phyloP scores from a whole-genome alignment of 2,113 vertebrate species.

The Albula goreensis region DNA sequence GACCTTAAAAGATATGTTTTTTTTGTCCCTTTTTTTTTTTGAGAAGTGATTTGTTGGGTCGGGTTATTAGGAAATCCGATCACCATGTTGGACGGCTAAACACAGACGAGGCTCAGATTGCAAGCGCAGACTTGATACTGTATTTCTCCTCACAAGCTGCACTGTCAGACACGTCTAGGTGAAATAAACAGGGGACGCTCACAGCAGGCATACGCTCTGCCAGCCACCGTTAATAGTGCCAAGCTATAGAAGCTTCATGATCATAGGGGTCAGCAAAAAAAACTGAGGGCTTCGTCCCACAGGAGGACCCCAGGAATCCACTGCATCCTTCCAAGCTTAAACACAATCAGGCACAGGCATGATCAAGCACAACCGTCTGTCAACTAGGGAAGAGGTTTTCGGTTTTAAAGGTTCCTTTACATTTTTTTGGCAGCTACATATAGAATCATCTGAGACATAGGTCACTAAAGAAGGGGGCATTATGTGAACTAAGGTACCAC shows the following conservation, averaged over 20 bases:
- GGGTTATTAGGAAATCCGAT: neutral
- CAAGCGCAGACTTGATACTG: neutral
- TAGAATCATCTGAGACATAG: neutral
- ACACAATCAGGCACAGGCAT: neutral
- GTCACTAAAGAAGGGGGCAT: conserved; percentile 1
- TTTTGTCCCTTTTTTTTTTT: neutral
- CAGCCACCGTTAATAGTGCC: neutral
- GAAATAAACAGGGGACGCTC: neutral
- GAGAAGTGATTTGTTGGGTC: neutral
- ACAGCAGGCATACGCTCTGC: neutral
- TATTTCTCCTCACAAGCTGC: neutral
- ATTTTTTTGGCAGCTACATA: conserved; percentile 20
- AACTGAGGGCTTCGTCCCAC: neutral
- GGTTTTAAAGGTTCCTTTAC: neutral
- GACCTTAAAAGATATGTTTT: neutral
- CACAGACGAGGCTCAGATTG: neutral
- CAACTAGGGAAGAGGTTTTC: neutral
- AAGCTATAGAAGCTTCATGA: neutral
- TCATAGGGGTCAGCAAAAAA: neutral
- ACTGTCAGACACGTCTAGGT: neutral
- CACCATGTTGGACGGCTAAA: neutral
- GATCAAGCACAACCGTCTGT: conserved; percentile 20
- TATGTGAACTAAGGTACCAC: conserved; percentile 3
- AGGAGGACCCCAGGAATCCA: neutral
- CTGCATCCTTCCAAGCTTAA: neutral